phyloP scores from a whole-genome alignment of 2,113 vertebrate species.

The Cathartes aura region DNA sequence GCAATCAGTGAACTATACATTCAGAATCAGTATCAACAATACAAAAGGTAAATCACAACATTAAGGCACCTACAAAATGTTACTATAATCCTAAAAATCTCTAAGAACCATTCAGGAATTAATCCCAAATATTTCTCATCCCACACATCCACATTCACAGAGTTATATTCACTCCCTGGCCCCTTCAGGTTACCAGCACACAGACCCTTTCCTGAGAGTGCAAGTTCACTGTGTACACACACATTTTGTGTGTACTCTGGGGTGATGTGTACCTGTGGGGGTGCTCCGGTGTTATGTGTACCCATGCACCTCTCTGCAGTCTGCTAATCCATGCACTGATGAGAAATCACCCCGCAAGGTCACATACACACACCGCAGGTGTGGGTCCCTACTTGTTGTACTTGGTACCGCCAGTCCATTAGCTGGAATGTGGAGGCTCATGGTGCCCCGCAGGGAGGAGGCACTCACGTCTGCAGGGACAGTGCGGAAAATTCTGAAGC shows the following conservation, averaged over 20 bases:
- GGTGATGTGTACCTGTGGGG: not conserved
- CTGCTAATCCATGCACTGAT: not conserved
- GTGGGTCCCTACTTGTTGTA: not conserved
- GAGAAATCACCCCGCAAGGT: not conserved
- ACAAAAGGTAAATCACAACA: not conserved
- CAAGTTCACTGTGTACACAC: not conserved
- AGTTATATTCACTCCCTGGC: not conserved
- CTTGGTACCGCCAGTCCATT: not conserved
- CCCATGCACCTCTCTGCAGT: rapidly evolving
- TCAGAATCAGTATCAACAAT: not conserved
- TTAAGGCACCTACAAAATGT: not conserved
- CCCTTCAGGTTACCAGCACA: not conserved
- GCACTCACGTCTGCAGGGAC: not conserved
- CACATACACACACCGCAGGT: not conserved
- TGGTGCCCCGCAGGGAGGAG: not conserved
- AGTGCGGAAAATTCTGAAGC: not conserved
- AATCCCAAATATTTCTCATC: not conserved
- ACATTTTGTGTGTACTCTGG: rapidly evolving
- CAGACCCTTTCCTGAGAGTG: not conserved
- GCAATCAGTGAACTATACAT: not conserved
- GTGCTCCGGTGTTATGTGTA: not conserved
- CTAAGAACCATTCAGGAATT: not conserved
- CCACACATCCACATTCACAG: not conserved
- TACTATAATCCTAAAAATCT: not conserved
- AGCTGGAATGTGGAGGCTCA: not conserved